Evolutionary conservation across 1,140 invertebrate genomes (phyloP).

Genomic region (Liolophura sinensis): DNA sequence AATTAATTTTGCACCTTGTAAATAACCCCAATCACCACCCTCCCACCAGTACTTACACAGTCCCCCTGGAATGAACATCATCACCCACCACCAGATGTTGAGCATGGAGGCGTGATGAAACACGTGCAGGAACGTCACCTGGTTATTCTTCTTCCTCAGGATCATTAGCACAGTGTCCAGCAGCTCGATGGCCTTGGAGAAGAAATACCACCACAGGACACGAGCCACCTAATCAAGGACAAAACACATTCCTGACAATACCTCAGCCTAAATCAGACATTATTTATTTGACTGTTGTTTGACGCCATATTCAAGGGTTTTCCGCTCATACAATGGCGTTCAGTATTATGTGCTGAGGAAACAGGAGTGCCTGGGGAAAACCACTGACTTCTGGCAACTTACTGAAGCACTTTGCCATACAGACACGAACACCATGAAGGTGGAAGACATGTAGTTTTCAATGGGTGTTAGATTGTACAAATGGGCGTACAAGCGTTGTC

Average conservation of each 20-base stretch:
- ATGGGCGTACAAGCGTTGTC: no score
- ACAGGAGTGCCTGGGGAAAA: no score
- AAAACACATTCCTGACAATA: background rate
- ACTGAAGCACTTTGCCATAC: no score
- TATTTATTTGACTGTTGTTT: background rate
- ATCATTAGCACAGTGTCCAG: constrained; percentile 62
- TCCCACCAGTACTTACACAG: constrained; percentile 48
- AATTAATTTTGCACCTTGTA: no score
- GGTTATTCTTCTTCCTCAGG: constrained; percentile 79
- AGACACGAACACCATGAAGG: no score
- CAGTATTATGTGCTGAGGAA: no score
- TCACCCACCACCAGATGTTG: constrained; percentile 59
- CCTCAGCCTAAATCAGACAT: background rate
- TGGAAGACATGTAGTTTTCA: no score
- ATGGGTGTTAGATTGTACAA: no score
- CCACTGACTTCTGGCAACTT: no score
- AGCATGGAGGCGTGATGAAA: constrained; percentile 82
- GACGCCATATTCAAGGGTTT: no score
- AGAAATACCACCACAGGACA: constrained; percentile 47
- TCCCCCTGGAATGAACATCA: constrained; percentile 58
- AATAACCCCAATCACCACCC: no score
- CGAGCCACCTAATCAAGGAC: constrained; percentile 42
- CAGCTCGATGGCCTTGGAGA: constrained; percentile 51
- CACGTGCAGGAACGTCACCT: constrained; percentile 87
- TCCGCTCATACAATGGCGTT: no score